A percentile compares a stretch with the other conserved stretches of the same genome.
Conservation (phyloP, 2,113 vertebrate species). For the Mormyrus iriodes region DNA sequence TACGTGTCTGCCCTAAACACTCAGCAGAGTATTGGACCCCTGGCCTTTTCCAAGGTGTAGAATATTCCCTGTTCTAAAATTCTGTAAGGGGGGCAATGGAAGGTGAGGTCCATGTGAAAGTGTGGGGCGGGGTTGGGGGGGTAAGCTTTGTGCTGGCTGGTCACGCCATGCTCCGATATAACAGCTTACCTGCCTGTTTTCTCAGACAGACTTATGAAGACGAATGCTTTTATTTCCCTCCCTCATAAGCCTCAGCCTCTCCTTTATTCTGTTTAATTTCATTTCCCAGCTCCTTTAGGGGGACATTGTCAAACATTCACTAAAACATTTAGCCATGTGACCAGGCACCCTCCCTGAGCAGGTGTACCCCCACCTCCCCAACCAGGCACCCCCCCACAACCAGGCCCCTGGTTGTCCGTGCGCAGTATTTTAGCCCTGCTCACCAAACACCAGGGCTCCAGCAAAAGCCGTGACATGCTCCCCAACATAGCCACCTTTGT, state of each 20-base stretch:
- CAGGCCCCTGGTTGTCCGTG: no score
- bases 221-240: constrained; percentile 44
- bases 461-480: not conserved
- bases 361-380: not conserved
- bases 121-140: not conserved
- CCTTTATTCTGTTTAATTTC: constrained; percentile 36
- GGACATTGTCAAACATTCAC: constrained; percentile 35
- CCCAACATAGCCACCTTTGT: not conserved
- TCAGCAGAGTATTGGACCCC: not conserved
- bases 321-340: constrained; percentile 39
- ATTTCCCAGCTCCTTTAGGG: constrained; percentile 39
- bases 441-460: not conserved
- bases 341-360: no score
- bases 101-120: not conserved
- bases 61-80: not conserved
- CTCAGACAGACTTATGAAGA: constrained; percentile 42
- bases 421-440: not conserved
- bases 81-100: not conserved
- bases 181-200: constrained; percentile 42
- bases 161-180: constrained; percentile 33
- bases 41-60: not conserved
- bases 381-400: not conserved
- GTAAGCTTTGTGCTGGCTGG: constrained; percentile 10
- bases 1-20: not conserved
- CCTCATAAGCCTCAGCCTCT: constrained; percentile 30